These are phyloP conservation scores for Achlya flavicornis DNA, from an alignment of 2,888 invertebrate species.

Conservation along the genomic window DNA sequence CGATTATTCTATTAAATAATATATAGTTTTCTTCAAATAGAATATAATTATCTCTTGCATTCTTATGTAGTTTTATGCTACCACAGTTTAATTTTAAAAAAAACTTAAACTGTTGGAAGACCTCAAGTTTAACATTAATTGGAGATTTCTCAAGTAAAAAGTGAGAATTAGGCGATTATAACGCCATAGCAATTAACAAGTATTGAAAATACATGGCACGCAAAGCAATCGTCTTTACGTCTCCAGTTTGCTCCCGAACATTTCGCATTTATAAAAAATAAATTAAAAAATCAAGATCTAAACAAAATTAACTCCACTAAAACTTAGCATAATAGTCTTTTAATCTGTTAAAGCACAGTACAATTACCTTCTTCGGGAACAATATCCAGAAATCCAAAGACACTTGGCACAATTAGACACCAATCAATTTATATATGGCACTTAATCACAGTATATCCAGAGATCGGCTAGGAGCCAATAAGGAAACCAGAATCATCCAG, in stretches of 20 bases:
- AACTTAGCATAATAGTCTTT: not conserved
- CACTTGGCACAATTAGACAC: not conserved
- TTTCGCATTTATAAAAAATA: not conserved
- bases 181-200: not conserved
- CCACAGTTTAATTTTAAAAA: not conserved
- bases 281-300: not conserved
- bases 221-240: not conserved
- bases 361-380: not conserved
- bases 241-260: not conserved
- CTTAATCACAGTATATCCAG: conserved; percentile 8
- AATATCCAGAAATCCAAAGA: not conserved
- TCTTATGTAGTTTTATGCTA: not conserved
- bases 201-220: not conserved
- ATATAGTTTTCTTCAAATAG: not conserved
- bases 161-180: not conserved
- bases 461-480: not conserved
- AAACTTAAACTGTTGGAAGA: not conserved
- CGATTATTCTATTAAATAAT: not conserved
- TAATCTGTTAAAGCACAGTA: not conserved
- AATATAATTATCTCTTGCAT: not conserved
- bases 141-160: not conserved
- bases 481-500: conserved; percentile 2
- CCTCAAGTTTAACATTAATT: not conserved
- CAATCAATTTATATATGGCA: conserved; percentile 5
- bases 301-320: not conserved